Conservation (phyloP, 2,797 vertebrate genomes). For the Threskiornis aethiopicus region DNA sequence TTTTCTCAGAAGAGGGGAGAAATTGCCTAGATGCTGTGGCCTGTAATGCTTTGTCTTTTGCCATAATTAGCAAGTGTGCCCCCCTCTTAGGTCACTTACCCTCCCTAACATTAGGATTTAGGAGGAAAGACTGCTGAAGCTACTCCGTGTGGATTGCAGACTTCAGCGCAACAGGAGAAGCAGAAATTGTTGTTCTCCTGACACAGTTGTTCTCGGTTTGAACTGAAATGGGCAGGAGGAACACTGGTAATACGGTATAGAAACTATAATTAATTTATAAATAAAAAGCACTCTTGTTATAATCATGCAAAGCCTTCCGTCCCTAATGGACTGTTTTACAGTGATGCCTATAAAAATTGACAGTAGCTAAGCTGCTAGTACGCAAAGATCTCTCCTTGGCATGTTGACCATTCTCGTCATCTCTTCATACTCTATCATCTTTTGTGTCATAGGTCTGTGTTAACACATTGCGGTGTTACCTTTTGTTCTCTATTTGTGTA, state of each 20-base stretch:
- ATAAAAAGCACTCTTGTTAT: background rate
- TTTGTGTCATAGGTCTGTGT: background rate
- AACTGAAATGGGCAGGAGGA: background rate
- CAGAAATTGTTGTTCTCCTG: background rate
- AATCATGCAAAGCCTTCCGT: background rate
- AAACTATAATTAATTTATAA: background rate
- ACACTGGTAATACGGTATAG: background rate
- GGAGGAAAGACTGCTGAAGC: background rate
- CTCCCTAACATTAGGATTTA: background rate
- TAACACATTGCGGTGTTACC: background rate
- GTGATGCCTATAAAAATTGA: background rate
- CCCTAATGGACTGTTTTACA: background rate
- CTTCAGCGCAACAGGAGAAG: background rate
- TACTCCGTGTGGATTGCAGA: background rate
- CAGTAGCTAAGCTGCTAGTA: background rate
- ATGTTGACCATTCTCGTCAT: background rate
- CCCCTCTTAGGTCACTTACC: background rate
- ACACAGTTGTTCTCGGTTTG: background rate
- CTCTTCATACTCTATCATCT: background rate
- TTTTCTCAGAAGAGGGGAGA: background rate
- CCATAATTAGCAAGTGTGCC: background rate
- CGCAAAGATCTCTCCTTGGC: background rate
- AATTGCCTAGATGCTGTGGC: background rate
- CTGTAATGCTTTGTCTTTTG: background rate
- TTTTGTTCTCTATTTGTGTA: background rate